A percentile compares a stretch with the other conserved stretches of the same genome.
These are phyloP conservation scores for Tilapia sparmanii DNA, from an alignment of 2,113 vertebrate genomes.

Conservation along the genomic window DNA sequence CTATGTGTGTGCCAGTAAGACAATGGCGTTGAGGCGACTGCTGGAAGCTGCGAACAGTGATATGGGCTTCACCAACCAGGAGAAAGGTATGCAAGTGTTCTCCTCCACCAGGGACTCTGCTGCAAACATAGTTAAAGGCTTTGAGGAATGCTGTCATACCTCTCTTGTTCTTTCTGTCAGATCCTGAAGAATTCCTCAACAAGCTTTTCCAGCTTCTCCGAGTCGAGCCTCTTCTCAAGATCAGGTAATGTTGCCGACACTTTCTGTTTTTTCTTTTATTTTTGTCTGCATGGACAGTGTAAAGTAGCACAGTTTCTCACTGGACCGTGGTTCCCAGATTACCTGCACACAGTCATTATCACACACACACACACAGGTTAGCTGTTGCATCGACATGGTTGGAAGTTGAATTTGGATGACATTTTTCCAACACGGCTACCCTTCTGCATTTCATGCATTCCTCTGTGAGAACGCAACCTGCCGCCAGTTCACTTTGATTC, in stretches of 20 bases:
- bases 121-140: background rate
- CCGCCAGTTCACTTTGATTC: background rate
- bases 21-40: conserved; percentile 77
- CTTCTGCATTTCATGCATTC: background rate
- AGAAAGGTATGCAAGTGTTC: conserved; percentile 66
- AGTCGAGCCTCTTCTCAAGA: conserved; percentile 76
- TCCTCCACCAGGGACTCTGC: background rate
- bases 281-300: background rate
- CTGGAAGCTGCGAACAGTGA: conserved; percentile 70
- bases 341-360: background rate
- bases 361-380: background rate
- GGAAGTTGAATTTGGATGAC: background rate
- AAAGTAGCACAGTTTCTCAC: background rate
- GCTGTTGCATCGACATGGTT: background rate
- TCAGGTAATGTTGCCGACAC: conserved; percentile 44
- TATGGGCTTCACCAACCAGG: conserved; percentile 68
- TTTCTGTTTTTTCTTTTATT: background rate
- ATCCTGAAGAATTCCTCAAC: conserved; percentile 83
- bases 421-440: rapidly evolving
- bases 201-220: conserved; percentile 73
- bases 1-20: conserved; percentile 82
- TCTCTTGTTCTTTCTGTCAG: conserved; percentile 45
- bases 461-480: background rate
- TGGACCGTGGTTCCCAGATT: background rate
- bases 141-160: conserved; percentile 38